Percentiles rank a stretch among this genome's conserved stretches.
phyloP scores from a whole-genome alignment of 2,113 vertebrate species.

The Kryptolebias marmoratus region DNA sequence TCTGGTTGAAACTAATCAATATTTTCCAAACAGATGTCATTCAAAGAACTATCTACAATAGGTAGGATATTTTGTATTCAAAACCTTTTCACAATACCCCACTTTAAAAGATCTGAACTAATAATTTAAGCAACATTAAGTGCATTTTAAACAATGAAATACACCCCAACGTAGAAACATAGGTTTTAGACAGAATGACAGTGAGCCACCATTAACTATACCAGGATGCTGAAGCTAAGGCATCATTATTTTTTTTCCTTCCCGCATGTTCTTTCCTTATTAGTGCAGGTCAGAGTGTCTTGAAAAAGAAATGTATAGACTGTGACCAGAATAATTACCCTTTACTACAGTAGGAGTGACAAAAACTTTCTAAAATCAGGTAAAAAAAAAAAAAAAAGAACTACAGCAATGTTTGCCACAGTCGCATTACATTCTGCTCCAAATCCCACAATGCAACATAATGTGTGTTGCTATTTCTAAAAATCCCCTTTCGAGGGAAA shows the following conservation, averaged over 20 bases:
- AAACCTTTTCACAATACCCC: too few relatives aligned
- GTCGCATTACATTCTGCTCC: neutral
- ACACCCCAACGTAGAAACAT: neutral
- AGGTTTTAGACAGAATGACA: neutral
- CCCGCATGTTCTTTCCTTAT: neutral
- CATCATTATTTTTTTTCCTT: neutral
- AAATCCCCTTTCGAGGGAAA: too few relatives aligned
- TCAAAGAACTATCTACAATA: too few relatives aligned
- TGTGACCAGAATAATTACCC: neutral
- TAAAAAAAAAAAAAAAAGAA: neutral
- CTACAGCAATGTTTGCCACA: neutral
- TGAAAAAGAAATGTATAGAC: neutral
- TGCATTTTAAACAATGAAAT: neutral
- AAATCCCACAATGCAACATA: too few relatives aligned
- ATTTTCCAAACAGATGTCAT: too few relatives aligned
- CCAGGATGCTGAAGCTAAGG: neutral
- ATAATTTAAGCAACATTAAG: neutral
- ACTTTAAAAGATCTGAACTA: too few relatives aligned
- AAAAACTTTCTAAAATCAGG: neutral
- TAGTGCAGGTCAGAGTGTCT: neutral
- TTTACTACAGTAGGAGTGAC: neutral
- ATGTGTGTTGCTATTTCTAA: too few relatives aligned
- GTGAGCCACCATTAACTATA: neutral
- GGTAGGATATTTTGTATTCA: too few relatives aligned
- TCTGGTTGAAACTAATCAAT: too few relatives aligned